A percentile compares a stretch with the other conserved stretches of the same genome.
Conservation (phyloP, 2,113 vertebrate genomes). For the Mastomys natalensis region DNA sequence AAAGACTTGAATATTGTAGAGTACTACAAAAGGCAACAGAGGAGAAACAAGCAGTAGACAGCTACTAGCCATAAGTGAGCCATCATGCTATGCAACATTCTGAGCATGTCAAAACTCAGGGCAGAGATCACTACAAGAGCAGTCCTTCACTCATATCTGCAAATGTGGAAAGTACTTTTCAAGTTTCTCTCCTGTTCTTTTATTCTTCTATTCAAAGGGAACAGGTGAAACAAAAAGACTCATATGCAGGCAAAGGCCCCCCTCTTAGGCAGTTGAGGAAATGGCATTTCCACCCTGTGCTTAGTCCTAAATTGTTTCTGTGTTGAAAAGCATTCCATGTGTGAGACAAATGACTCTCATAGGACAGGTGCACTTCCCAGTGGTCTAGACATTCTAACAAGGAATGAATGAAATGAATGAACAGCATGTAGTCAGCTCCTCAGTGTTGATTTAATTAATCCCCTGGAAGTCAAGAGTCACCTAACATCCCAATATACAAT, state of each 20-base stretch:
- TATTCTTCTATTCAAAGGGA: conserved; percentile 18
- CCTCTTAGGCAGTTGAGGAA: neutral
- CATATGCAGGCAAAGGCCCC: neutral
- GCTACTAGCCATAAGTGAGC: conserved; percentile 39
- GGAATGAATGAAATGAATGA: neutral
- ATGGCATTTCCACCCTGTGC: neutral
- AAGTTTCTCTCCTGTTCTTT: conserved; percentile 41
- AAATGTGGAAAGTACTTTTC: conserved; percentile 30
- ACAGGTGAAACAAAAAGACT: conserved; percentile 25
- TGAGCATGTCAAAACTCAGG: neutral
- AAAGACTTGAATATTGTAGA: neutral
- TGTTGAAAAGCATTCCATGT: neutral
- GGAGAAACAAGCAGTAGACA: conserved; percentile 38
- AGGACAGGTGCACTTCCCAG: neutral
- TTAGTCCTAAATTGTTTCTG: neutral
- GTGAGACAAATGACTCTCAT: neutral
- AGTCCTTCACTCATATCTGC: neutral
- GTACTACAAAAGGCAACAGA: conserved; percentile 13
- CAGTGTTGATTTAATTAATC: neutral
- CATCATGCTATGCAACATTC: conserved; percentile 1
- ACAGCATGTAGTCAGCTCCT: neutral
- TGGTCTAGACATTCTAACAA: neutral
- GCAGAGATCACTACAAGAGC: neutral
- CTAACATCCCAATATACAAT: neutral
- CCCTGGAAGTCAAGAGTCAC: neutral